A percentile compares a stretch with the other conserved stretches of the same genome.
Conservation (phyloP, 2,113 vertebrate species). For the Jaculus jaculus region DNA sequence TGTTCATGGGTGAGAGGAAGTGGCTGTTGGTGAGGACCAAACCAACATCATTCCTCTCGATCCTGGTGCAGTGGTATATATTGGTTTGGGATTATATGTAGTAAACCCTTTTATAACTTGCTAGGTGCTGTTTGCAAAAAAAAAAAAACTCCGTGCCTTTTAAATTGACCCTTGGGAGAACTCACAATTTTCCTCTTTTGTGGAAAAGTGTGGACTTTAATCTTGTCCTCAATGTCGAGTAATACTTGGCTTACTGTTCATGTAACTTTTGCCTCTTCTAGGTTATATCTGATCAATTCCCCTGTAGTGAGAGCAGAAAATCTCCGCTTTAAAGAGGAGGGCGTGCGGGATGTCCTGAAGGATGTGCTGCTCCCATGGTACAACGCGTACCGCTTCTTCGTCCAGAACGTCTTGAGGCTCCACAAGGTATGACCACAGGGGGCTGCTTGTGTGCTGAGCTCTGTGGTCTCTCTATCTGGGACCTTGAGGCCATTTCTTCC, state of each 20-base stretch:
- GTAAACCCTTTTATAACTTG: background rate
- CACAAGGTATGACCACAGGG: constrained; percentile 87
- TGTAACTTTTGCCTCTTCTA: constrained; percentile 70
- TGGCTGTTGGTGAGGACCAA: background rate
- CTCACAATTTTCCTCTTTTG: background rate
- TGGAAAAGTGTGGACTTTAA: background rate
- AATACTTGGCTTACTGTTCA: background rate
- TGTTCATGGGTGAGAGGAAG: too few species aligned
- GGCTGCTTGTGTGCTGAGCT: background rate
- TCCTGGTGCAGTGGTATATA: background rate
- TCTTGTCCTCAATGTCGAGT: background rate
- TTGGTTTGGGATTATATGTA: background rate
- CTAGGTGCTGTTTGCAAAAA: background rate
- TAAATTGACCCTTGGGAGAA: background rate
- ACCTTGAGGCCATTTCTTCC: background rate
- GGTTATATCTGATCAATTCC: constrained; percentile 98
- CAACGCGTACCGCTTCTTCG: constrained; percentile 97
- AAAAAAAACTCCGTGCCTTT: background rate
- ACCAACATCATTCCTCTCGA: background rate
- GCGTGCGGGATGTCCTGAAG: constrained; percentile 95
- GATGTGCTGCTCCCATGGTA: constrained; percentile 99
- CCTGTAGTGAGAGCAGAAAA: constrained; percentile 98
- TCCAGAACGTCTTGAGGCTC: constrained; percentile 94
- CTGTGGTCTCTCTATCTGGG: background rate
- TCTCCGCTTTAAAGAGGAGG: constrained; percentile 97